Percentiles rank a stretch among this genome's conserved stretches.
Conservation (phyloP, 1,140 invertebrate species). For the Cydia pomonella region DNA sequence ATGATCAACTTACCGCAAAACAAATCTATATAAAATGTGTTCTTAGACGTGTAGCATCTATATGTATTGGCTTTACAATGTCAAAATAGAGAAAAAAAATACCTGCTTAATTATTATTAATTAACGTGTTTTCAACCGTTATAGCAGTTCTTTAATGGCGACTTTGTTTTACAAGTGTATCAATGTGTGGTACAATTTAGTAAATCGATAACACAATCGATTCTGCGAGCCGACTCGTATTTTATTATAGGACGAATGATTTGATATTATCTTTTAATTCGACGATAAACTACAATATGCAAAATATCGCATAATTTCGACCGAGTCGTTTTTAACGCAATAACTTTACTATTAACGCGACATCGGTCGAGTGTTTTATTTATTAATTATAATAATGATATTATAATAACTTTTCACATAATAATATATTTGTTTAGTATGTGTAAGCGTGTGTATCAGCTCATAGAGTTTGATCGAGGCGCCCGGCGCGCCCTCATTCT, state of each 20-base stretch:
- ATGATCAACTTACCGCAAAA: too few species aligned
- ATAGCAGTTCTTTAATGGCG: not conserved
- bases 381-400: conserved; percentile 47
- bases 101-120: not conserved
- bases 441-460: conserved; percentile 47
- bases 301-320: conserved; percentile 34
- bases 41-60: not conserved
- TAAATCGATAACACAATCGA: not conserved
- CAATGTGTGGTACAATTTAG: not conserved
- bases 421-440: conserved; percentile 51
- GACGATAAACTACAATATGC: not conserved
- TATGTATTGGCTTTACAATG: not conserved
- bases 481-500: conserved; percentile 35
- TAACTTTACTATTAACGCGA: conserved; percentile 5
- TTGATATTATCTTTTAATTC: conserved; percentile 10
- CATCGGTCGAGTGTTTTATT: conserved; percentile 12
- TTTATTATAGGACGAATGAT: not conserved
- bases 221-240: not conserved
- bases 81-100: not conserved
- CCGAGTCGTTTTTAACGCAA: not conserved
- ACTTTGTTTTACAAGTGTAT: not conserved
- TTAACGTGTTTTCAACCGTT: not conserved
- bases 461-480: conserved; percentile 49
- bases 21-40: too few species aligned
- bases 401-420: conserved; percentile 62